A percentile compares a stretch with the other conserved stretches of the same genome.
phyloP scores from a whole-genome alignment of 2,888 invertebrate species.

The Orthosia gracilis region DNA sequence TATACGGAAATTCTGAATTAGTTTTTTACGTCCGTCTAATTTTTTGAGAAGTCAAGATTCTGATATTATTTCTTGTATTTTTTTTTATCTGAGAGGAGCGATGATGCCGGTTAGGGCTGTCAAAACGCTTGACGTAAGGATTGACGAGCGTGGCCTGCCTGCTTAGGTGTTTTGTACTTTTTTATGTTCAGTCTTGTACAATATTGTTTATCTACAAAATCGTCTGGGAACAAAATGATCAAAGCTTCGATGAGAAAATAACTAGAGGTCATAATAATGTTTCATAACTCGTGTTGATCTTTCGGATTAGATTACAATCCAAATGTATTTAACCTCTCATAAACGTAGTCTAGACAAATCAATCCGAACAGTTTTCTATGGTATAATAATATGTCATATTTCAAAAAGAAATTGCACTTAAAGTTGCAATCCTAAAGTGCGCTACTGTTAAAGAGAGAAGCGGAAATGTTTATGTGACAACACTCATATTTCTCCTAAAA shows the following conservation, averaged over 20 bases:
- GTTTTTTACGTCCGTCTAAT: constrained; percentile 62
- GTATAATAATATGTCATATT: background rate
- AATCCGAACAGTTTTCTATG: constrained; percentile 6
- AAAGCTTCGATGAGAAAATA: constrained; percentile 60
- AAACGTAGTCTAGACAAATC: constrained; percentile 19
- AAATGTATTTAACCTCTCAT: constrained; percentile 26
- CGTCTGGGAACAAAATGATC: constrained; percentile 71
- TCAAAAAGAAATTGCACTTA: background rate
- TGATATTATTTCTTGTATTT: constrained; percentile 78
- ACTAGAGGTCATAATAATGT: constrained; percentile 55
- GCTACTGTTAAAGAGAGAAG: constrained; percentile 29
- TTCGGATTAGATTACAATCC: constrained; percentile 39
- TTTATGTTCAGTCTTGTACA: constrained; percentile 83
- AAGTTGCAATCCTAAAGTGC: background rate
- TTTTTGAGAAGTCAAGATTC: constrained; percentile 67
- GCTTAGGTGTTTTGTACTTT: constrained; percentile 82
- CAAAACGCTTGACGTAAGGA: constrained; percentile 89
- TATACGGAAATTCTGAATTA: constrained; percentile 56
- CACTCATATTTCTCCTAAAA: constrained; percentile 63
- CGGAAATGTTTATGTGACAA: constrained; percentile 52
- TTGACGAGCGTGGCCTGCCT: constrained; percentile 87
- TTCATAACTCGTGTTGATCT: constrained; percentile 32
- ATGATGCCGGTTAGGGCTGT: constrained; percentile 90
- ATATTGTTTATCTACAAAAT: constrained; percentile 80
- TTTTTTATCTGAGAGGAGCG: constrained; percentile 74